Evolutionary conservation across 2,113 vertebrate species (phyloP).

Genomic region (Callaeas wilsoni): DNA sequence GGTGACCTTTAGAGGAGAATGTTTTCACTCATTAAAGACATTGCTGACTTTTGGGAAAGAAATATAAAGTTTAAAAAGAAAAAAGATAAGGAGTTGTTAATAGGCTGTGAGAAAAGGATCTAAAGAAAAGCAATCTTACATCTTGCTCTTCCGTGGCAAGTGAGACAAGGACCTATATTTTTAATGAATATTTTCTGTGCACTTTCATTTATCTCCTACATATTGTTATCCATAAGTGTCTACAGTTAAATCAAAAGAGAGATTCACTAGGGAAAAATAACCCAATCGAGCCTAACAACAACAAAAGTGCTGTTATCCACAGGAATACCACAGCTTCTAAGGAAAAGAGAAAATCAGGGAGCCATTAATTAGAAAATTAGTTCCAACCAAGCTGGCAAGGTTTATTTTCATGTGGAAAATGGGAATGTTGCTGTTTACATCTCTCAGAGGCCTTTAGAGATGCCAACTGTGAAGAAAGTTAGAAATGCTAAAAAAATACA

Average conservation of each 20-base stretch:
- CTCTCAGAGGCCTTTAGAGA: neutral
- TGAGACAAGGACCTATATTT: neutral
- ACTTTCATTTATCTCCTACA: neutral
- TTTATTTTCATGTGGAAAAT: neutral
- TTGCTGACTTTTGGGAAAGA: neutral
- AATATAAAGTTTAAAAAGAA: neutral
- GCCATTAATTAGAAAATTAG: conserved; percentile 9
- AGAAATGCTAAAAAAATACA: neutral
- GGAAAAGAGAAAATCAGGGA: neutral
- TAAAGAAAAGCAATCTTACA: neutral
- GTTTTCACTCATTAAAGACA: neutral
- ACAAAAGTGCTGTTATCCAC: neutral
- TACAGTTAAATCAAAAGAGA: conserved; percentile 5
- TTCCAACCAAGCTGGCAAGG: neutral
- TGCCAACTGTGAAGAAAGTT: neutral
- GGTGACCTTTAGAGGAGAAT: conserved; percentile 22
- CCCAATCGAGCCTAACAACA: neutral
- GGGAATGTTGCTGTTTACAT: neutral
- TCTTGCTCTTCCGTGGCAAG: neutral
- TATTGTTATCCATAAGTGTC: neutral
- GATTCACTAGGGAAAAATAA: neutral
- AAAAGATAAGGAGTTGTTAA: neutral
- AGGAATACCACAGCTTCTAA: neutral
- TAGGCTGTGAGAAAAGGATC: neutral
- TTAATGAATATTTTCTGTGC: neutral